Evolutionary conservation across 92 coral and sea anemone genomes (phyloP).

Genomic region (Epizoanthus scotinus): DNA sequence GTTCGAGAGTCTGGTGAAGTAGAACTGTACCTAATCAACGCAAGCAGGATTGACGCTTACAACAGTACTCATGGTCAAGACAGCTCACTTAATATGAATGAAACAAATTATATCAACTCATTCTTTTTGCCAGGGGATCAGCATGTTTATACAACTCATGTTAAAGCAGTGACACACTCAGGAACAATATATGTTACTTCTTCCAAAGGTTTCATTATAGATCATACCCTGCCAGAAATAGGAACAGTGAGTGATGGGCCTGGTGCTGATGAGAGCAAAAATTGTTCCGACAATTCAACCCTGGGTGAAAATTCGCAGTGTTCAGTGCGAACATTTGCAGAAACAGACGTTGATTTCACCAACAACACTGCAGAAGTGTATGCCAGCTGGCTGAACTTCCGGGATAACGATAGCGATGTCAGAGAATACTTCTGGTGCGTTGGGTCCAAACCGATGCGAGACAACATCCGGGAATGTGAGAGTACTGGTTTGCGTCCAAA

Average conservation of each 20-base stretch:
- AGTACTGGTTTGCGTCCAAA: slow-evolving; percentile 80
- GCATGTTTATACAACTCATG: too few relatives aligned
- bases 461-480: slow-evolving; percentile 82
- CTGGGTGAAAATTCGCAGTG: slow-evolving; percentile 84
- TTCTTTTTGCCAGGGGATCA: too few relatives aligned
- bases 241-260: slow-evolving; percentile 71
- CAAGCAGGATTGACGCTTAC: too few relatives aligned
- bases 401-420: slow-evolving; percentile 84
- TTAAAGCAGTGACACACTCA: too few relatives aligned
- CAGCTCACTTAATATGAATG: too few relatives aligned
- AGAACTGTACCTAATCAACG: too few relatives aligned
- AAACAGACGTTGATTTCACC: slow-evolving; percentile 80
- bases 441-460: slow-evolving; percentile 74
- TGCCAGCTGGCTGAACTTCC: slow-evolving; percentile 92
- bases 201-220: slow-evolving; percentile 76
- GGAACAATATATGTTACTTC: too few relatives aligned
- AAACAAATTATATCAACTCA: too few relatives aligned
- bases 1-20: too few relatives aligned
- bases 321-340: slow-evolving; percentile 72
- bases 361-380: slow-evolving; percentile 74
- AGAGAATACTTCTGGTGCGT: slow-evolving; percentile 89
- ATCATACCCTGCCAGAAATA: slow-evolving; percentile 69
- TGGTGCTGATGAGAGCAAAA: slow-evolving; percentile 60
- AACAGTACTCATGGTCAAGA: too few relatives aligned
- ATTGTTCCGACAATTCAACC: slow-evolving; percentile 81